Evolutionary conservation across 2,888 invertebrate genomes (phyloP).

Genomic region (Branchinecta sandiegonensis): DNA sequence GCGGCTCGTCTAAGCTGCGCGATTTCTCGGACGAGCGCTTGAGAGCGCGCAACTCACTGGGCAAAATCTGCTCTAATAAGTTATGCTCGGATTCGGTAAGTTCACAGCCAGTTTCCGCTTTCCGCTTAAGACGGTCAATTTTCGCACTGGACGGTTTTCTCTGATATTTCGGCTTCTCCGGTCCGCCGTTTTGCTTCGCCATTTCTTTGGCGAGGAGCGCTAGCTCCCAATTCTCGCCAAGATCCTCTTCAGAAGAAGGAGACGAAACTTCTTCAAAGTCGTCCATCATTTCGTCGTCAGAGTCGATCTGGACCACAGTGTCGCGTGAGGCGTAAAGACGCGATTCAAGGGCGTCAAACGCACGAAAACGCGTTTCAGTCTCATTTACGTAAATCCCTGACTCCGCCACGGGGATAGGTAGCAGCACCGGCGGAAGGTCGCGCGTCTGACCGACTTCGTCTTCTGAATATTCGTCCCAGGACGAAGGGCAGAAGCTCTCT

Average conservation of each 20-base stretch:
- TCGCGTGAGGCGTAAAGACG: not conserved
- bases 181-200: not conserved
- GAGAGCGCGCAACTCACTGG: not conserved
- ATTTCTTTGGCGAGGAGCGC: conserved; percentile 12
- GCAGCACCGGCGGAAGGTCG: not conserved
- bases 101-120: not conserved
- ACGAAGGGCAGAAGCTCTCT: not conserved
- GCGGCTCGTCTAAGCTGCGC: not conserved
- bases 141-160: not conserved
- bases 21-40: not conserved
- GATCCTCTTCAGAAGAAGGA: not conserved
- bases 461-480: not conserved
- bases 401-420: not conserved
- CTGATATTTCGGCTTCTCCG: not conserved
- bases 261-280: not conserved
- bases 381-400: no score
- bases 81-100: conserved; percentile 2
- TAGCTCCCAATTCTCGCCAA: conserved; percentile 4
- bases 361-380: no score
- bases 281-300: not conserved
- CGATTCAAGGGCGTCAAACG: not conserved
- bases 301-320: not conserved
- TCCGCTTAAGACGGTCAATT: conserved; percentile 4
- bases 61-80: not conserved
- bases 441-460: not conserved